phyloP scores from a whole-genome alignment of 2,888 invertebrate genomes.

The Miltochrista miniata region DNA sequence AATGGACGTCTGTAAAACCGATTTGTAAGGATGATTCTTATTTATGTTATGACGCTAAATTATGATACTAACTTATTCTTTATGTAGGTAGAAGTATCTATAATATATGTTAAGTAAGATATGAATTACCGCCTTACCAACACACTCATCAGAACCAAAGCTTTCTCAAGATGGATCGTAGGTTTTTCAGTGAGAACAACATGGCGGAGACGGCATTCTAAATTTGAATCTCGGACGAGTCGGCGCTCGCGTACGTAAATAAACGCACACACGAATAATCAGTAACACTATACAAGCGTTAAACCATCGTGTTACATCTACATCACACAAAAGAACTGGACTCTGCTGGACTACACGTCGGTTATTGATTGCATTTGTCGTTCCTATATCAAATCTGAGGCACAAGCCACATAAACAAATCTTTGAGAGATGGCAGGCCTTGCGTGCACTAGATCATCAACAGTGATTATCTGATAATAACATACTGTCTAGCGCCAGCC shows the following conservation, averaged over 20 bases:
- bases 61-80: too few species aligned
- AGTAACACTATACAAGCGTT: slow-evolving; percentile 79
- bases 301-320: slow-evolving; percentile 59
- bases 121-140: slow-evolving; percentile 26
- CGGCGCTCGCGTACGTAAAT: slow-evolving; percentile 84
- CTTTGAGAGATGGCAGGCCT: slow-evolving; percentile 12
- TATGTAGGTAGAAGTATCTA: too few species aligned
- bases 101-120: too few species aligned
- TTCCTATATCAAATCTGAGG: slow-evolving; percentile 21
- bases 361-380: slow-evolving; percentile 33
- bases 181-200: slow-evolving; percentile 81
- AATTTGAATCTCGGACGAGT: slow-evolving; percentile 84
- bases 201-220: slow-evolving; percentile 83
- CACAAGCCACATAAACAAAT: slow-evolving; percentile 1
- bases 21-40: too few species aligned
- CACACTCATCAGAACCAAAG: slow-evolving; percentile 59
- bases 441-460: slow-evolving; percentile 38
- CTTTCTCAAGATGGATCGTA: slow-evolving; percentile 72
- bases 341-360: slow-evolving; percentile 29
- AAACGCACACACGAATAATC: slow-evolving; percentile 82
- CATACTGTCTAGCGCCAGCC: slow-evolving; percentile 42
- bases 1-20: too few species aligned
- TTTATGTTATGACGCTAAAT: too few species aligned
- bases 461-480: slow-evolving; percentile 37
- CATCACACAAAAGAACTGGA: slow-evolving; percentile 44